Percentiles rank a stretch among this genome's conserved stretches.
Evolutionary conservation across 2,888 invertebrate genomes (phyloP).

Genomic region (Eumerus sabulonum): DNA sequence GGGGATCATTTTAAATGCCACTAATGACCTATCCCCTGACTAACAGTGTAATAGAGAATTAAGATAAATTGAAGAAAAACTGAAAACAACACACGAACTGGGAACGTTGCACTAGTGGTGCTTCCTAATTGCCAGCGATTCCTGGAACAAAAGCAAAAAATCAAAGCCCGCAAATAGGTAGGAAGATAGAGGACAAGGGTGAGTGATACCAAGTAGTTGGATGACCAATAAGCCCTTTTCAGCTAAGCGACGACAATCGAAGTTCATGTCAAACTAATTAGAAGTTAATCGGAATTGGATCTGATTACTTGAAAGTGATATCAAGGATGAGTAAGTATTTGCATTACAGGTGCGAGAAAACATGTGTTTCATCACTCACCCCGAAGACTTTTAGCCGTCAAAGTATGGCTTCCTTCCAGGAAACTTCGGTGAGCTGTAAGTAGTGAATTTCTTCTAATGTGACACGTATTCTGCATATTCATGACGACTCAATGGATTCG

Average conservation of each 20-base stretch:
- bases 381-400: background rate
- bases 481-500: background rate
- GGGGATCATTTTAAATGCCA: slow-evolving; percentile 59
- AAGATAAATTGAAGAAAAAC: slow-evolving; percentile 50
- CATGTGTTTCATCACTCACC: slow-evolving; percentile 49
- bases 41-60: slow-evolving; percentile 51
- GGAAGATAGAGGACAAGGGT: too few relatives aligned
- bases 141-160: slow-evolving; percentile 41
- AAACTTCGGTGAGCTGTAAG: background rate
- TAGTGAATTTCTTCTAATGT: background rate
- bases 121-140: slow-evolving; percentile 38
- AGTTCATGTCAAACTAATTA: slow-evolving; percentile 64
- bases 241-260: slow-evolving; percentile 56
- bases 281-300: slow-evolving; percentile 54
- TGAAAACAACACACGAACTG: slow-evolving; percentile 5
- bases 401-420: too few relatives aligned
- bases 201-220: slow-evolving; percentile 24
- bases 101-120: slow-evolving; percentile 15
- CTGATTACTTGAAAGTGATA: slow-evolving; percentile 33
- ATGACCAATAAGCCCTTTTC: slow-evolving; percentile 60
- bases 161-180: slow-evolving; percentile 1
- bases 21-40: slow-evolving; percentile 45
- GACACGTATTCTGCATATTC: background rate
- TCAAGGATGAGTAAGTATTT: slow-evolving; percentile 22
- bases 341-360: slow-evolving; percentile 49